Evolutionary conservation across 2,888 invertebrate genomes (phyloP), one percentile per base, ranked within the genome.

Genomic region (Choreutis nemorana): DNA sequence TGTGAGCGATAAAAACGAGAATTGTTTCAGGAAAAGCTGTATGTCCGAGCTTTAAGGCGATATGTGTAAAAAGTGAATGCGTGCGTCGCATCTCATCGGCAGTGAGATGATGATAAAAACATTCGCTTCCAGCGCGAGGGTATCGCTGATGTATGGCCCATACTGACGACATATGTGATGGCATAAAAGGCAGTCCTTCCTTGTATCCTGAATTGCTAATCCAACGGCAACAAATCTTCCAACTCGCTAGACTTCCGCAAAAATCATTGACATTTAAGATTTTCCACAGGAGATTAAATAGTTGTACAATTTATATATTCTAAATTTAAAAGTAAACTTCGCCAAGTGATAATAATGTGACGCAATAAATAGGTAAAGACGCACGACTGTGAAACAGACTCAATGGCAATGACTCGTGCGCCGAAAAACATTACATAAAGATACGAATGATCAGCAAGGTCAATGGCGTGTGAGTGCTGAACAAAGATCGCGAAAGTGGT

Each of bases 401-500:
- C 56, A 57, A 50, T 55, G 70, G 54, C 68, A 66, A 56, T 55
- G 56, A 60, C 55, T 52, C 53, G 37, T 34, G n/a, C 56, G 45
- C 62, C 61, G 61, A 68, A 63, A 59, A 62, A 55, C 38, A 48
- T 66, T 67, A 68, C 65, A 65, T 68, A 70, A 72, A 56, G 25
- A 36, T 45, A 35, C 39, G 44, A 41, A 29, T 34, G 38, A 42
- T 41, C 44, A 41, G 51, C 59, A 63, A 63, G 77, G 73, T 77
- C 77, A 77, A 72, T 77, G 73, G 64, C 75, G 58, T 55, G n/a
- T n/a, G n/a, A n/a, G n/a, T n/a, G 42, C 42, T 42, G 62, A 65
- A 70, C 71, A 65, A 70, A 72, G 70, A 71, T 65, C 66, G 72
- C 64, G 75, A 77, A 75, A 77, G 77, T 75, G 72, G 64, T 64